These are phyloP conservation scores for Chalcis sispes DNA, from an alignment of 2,888 invertebrate genomes.

Conservation along the genomic window DNA sequence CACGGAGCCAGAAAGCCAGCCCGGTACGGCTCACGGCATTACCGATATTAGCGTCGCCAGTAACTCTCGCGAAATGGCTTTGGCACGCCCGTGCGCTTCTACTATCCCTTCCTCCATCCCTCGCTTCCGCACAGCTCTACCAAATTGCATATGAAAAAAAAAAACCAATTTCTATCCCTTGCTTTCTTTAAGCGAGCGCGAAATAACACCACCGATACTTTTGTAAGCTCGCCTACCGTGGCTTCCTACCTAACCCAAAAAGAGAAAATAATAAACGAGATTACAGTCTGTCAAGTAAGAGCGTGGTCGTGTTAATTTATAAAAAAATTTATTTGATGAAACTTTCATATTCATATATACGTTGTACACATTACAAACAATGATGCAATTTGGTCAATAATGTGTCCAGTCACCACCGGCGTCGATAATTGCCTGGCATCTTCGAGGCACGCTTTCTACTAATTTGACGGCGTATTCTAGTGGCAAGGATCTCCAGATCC, in stretches of 20 bases:
- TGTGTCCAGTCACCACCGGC: too few species aligned
- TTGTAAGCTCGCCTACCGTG: background rate
- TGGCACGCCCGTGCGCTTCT: background rate
- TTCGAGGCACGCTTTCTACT: too few species aligned
- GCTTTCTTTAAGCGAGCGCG: background rate
- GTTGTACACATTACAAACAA: too few species aligned
- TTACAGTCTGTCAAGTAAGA: too few species aligned
- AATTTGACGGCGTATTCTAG: too few species aligned
- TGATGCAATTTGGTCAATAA: too few species aligned
- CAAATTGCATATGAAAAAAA: slow-evolving; percentile 20
- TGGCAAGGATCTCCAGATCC: too few species aligned
- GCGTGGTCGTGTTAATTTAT: too few species aligned
- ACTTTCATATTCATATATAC: too few species aligned
- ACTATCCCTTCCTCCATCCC: slow-evolving; percentile 2
- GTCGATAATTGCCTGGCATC: too few species aligned
- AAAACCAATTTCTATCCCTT: background rate
- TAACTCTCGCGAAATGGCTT: slow-evolving; percentile 56
- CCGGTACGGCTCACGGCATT: slow-evolving; percentile 60
- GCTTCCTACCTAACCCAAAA: background rate
- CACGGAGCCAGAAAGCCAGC: background rate
- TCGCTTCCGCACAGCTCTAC: background rate
- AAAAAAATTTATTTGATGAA: too few species aligned
- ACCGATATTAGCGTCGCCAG: slow-evolving; percentile 71
- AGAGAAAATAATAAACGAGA: background rate
- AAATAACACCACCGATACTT: slow-evolving; percentile 9